Evolutionary conservation across 2,797 vertebrate species (phyloP), one percentile per base, ranked within the genome.

Genomic region (Chromobotia macracanthus): DNA sequence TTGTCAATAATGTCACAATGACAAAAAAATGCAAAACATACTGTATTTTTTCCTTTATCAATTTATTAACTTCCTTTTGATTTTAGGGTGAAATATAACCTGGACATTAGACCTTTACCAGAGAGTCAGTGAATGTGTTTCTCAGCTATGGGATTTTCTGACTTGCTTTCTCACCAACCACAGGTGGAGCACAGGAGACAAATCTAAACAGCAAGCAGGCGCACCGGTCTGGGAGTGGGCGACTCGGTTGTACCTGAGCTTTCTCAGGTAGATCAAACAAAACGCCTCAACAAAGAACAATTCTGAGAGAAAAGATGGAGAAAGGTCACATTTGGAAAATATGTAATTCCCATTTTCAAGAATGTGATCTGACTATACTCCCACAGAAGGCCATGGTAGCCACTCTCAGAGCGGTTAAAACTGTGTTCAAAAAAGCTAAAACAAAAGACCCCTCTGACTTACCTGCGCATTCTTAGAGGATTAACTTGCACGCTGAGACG

Each of bases 401-500:
- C 85, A 83, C 41, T 67, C 68, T 41, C 67, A 63, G 75, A 85
- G 31, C 8, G 81, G 82, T 85, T 87, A 85, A 88, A 90, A 90
- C 69, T 80, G 75, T 74, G 72, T 73, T 80, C 2, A 86, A 84
- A 90, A 72, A 82, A 81, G 78, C 85, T 83, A 73, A 85, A 88
- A 91, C 88, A 91, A 87, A 86, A 86, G 90, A 70, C 19, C 82
- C 75, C 86, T 90, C 77, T 90, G 83, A 91, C 64, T 51, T 84
- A 75, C 82, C 31, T 31, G 77, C 75, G 77, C 88, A 90, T 92
- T 91, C 90, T 87, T 86, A 25, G 79, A 87, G 88, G 90, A 92
- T 92, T 92, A 89, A 86, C 87, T 91, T 92, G 88, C 93, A 91
- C 73, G 81, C 83, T 86, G 87, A 86, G 82, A 89, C 81, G 83